Percentiles rank a stretch among this genome's conserved stretches.
These are phyloP conservation scores for Macaria liturata DNA, from an alignment of 2,888 invertebrate genomes.

Conservation along the genomic window DNA sequence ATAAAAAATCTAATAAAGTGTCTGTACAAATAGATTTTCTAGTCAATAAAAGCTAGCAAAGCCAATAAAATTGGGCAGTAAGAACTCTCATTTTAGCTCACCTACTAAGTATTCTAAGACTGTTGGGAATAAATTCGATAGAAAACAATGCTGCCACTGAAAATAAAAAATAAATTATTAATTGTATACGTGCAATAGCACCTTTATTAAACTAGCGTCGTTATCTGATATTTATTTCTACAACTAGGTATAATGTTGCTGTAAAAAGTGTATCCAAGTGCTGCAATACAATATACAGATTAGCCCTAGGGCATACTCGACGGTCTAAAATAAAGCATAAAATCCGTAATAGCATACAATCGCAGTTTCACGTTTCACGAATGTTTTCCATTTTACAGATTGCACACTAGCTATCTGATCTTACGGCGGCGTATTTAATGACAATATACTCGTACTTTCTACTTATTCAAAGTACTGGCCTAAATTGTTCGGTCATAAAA, in stretches of 20 bases:
- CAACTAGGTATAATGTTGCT: background rate
- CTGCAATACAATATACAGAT: constrained; percentile 19
- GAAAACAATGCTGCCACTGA: constrained; percentile 2
- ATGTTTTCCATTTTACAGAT: constrained; percentile 63
- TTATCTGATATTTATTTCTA: constrained; percentile 4
- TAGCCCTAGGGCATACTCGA: constrained; percentile 21
- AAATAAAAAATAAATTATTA: constrained; percentile 2
- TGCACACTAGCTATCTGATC: constrained; percentile 47
- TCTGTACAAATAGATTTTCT: no score
- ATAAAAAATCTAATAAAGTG: no score
- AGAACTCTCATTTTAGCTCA: no score
- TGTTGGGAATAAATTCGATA: background rate
- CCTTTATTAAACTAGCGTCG: background rate
- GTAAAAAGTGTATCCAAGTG: constrained; percentile 12
- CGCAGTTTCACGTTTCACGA: constrained; percentile 49
- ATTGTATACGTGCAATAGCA: background rate
- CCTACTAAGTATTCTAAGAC: no score
- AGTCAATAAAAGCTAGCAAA: no score
- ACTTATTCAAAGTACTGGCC: no score
- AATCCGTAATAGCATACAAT: constrained; percentile 52
- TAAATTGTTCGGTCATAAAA: background rate
- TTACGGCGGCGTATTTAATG: constrained; percentile 3
- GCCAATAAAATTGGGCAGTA: no score
- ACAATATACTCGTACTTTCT: background rate
- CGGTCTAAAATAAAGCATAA: constrained; percentile 45